Conservation (phyloP, 2,797 vertebrate species). For the Eulemur rubriventer region DNA sequence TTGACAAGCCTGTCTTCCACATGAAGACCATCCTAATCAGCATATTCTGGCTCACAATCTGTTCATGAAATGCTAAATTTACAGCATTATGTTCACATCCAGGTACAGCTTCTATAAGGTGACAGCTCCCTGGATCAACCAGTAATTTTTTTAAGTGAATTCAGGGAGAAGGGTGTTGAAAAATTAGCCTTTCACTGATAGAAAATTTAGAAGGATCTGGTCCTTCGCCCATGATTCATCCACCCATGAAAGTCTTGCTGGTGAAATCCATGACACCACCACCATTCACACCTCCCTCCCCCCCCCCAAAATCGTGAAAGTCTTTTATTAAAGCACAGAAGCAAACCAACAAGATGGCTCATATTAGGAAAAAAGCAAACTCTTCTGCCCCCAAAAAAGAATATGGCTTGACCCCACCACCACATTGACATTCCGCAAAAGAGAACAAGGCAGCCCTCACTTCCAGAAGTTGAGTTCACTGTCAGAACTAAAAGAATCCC, state of each 20-base stretch:
- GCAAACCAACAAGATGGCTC: constrained; percentile 51
- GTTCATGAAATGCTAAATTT: constrained; percentile 5
- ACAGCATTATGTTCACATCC: background rate
- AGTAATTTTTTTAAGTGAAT: constrained; percentile 19
- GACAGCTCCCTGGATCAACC: background rate
- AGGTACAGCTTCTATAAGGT: background rate
- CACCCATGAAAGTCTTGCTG: constrained; percentile 2
- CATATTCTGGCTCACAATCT: background rate
- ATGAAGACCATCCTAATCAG: background rate
- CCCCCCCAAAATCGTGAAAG: background rate
- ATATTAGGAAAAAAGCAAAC: constrained; percentile 35
- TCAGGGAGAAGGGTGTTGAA: background rate
- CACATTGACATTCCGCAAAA: background rate
- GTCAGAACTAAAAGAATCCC: constrained; percentile 25
- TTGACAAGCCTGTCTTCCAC: background rate
- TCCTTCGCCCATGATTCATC: background rate
- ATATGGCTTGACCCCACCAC: constrained; percentile 22
- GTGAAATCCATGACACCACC: background rate
- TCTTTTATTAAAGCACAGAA: constrained; percentile 55
- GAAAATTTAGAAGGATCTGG: constrained; percentile 26
- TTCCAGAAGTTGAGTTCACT: constrained; percentile 41
- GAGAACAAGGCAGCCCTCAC: constrained; percentile 39
- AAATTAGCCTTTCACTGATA: constrained; percentile 14
- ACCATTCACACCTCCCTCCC: background rate
- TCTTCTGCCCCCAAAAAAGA: constrained; percentile 9